These are phyloP conservation scores for Drosophila novamexicana DNA, from an alignment of 1,140 invertebrate species.

Conservation along the genomic window DNA sequence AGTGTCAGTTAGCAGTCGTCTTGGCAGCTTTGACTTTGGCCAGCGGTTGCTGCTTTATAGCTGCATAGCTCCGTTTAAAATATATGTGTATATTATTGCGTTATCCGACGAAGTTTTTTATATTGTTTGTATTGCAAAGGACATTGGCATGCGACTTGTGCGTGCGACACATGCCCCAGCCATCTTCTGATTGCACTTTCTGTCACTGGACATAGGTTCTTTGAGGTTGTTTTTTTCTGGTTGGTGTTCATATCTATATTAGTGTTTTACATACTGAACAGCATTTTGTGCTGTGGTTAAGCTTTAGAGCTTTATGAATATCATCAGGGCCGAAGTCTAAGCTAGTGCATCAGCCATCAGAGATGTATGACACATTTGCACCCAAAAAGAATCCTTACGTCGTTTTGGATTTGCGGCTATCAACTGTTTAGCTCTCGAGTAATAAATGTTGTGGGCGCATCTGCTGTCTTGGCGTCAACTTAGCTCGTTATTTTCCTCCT, in stretches of 20 bases:
- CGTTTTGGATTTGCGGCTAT: slow-evolving; percentile 39
- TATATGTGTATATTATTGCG: slow-evolving; percentile 33
- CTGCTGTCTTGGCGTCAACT: slow-evolving; percentile 40
- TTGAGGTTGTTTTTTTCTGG: background rate
- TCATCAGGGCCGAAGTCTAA: background rate
- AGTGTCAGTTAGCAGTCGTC: slow-evolving; percentile 68
- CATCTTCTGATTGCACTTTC: slow-evolving; percentile 22
- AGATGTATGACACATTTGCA: background rate
- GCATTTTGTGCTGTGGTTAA: background rate
- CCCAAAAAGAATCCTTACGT: slow-evolving; percentile 50
- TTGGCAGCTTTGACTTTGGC: slow-evolving; percentile 60
- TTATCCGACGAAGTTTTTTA: slow-evolving; percentile 55
- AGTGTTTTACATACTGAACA: background rate
- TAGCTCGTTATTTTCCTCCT: slow-evolving; percentile 28
- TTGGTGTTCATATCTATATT: background rate
- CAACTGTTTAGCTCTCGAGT: slow-evolving; percentile 60
- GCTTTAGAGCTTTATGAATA: background rate
- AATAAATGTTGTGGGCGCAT: slow-evolving; percentile 65
- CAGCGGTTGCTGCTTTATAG: slow-evolving; percentile 44
- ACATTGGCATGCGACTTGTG: slow-evolving; percentile 66
- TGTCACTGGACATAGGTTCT: background rate
- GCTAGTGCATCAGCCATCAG: background rate
- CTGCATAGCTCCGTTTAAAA: background rate
- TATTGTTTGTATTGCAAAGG: slow-evolving; percentile 56
- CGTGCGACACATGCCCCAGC: slow-evolving; percentile 60